Evolutionary conservation across 2,797 vertebrate genomes (phyloP).

Genomic region (Echeneis naucrates): DNA sequence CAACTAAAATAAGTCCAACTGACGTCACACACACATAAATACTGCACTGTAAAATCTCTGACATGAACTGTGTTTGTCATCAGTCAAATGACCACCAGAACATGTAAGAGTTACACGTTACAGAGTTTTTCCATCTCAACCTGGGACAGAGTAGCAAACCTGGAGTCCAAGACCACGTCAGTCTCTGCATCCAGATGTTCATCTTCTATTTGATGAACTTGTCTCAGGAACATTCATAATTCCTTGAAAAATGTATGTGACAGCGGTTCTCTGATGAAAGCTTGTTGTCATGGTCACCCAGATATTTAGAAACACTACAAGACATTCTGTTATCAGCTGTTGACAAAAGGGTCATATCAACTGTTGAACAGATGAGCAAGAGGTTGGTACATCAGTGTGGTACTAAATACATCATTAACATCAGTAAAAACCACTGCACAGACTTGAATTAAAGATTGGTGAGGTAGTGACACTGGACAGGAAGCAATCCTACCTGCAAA

Average conservation of each 20-base stretch:
- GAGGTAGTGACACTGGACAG: too few relatives aligned
- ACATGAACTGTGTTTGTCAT: background rate
- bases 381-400: too few relatives aligned
- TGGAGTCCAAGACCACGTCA: background rate
- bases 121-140: too few relatives aligned
- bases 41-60: background rate
- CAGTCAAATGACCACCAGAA: too few relatives aligned
- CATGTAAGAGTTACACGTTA: too few relatives aligned
- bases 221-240: background rate
- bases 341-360: background rate
- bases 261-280: background rate
- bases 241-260: conserved; percentile 14
- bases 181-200: background rate
- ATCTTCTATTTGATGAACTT: too few relatives aligned
- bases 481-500: background rate
- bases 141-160: background rate
- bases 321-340: background rate
- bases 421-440: too few relatives aligned
- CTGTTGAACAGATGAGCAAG: too few relatives aligned
- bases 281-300: background rate
- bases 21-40: background rate
- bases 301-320: background rate
- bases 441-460: background rate
- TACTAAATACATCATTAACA: too few relatives aligned
- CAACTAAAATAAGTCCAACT: background rate